Evolutionary conservation across 2,888 invertebrate species (phyloP), one percentile per base, ranked within the genome.

Genomic region (Drosophila mulleri): DNA sequence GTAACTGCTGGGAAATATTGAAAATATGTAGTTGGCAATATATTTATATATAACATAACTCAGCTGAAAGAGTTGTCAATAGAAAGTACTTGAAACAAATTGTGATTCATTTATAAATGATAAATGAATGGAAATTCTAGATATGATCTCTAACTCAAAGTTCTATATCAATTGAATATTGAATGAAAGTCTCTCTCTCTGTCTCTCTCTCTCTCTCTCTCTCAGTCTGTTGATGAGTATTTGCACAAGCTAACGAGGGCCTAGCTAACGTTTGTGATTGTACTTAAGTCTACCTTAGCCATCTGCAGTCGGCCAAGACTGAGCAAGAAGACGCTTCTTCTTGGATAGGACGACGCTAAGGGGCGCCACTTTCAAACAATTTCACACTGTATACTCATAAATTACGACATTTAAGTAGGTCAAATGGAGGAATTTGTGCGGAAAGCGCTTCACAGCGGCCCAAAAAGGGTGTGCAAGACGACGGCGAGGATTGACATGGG

Each of bases 351-450:
- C 59, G 65, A 8, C 65, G 72, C 72, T 63, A 76, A 77, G 65
- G 72, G 78, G 72, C 66, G 72, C 67, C 80, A 83, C 88, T 83
- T 89, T 89, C 71, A 85, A 88, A 80, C 77, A 83, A 86, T 83
- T 85, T 90, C 90, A 87, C 89, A 89, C 90, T 83, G 82, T 78
- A 89, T 89, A 85, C 89, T 85, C 90, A 85, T 85, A 90, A 85
- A 85, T 85, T 90, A 91, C 90, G 88, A 87, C 83, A 89, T 88
- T 91, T 87, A 91, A 90, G 88, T 87, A 91, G 89, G 88, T 88
- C 88, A 91, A 88, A 91, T 88, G 88, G 89, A 90, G 88, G 90
- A 89, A 90, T 90, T 89, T 90, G 89, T 85, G 85, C 90, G 84
- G 84, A 85, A 90, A 78, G 84, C 88, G 88, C 88, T 86, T 86